Percentiles rank a stretch among this genome's conserved stretches.
Evolutionary conservation across 2,888 invertebrate species (phyloP).

Genomic region (Ceriagrion tenellum): DNA sequence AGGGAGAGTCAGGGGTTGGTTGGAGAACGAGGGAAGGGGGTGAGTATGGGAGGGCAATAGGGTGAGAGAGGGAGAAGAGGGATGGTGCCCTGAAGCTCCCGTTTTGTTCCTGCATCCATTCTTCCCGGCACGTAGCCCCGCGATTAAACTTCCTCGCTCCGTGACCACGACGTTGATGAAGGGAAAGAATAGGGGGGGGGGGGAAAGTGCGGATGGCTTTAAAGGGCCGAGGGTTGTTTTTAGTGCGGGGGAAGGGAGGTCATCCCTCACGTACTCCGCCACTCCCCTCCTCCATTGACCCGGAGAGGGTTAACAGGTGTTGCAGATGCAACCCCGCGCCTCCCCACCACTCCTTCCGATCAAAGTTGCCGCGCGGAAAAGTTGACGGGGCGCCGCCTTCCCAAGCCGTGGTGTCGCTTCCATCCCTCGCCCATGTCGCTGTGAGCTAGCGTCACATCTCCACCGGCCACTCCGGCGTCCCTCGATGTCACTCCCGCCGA

Average conservation of each 20-base stretch:
- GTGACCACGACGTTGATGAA: slow-evolving; percentile 22
- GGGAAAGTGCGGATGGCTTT: too few species aligned
- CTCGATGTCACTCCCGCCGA: neutral
- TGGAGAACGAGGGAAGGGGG: neutral
- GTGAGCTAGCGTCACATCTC: too few species aligned
- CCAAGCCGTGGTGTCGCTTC: neutral
- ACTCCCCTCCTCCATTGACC: too few species aligned
- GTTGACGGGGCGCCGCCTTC: neutral
- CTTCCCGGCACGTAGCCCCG: neutral
- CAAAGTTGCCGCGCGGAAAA: neutral
- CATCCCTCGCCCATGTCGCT: neutral
- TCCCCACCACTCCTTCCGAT: neutral
- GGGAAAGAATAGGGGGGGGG: neutral
- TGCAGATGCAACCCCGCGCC: neutral
- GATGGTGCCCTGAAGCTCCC: neutral
- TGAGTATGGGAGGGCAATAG: neutral
- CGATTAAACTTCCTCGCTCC: slow-evolving; percentile 40
- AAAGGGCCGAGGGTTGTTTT: too few species aligned
- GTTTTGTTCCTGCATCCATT: neutral
- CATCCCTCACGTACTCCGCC: neutral
- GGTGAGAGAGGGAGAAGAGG: neutral
- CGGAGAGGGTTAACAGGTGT: slow-evolving; percentile 26
- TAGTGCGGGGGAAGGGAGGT: neutral
- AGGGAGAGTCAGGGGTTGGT: neutral
- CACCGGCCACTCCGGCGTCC: neutral